Conservation (phyloP, 2,888 invertebrate species). For the Drosophila rubida region DNA sequence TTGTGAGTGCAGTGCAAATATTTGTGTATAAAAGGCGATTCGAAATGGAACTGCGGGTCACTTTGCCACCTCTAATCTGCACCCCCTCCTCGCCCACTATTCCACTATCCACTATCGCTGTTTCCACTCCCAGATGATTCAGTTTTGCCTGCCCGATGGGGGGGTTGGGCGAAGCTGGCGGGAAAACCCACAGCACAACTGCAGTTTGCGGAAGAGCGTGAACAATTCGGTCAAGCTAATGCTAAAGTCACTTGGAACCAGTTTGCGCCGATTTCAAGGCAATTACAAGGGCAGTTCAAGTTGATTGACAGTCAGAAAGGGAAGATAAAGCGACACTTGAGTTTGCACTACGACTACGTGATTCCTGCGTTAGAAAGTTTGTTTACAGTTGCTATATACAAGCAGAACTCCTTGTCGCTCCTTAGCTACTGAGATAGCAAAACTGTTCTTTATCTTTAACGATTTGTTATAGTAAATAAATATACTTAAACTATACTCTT, state of each 20-base stretch:
- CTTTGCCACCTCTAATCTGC: background rate
- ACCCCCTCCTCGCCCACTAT: too few relatives aligned
- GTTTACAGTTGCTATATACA: background rate
- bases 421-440: background rate
- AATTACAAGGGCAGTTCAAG: slow-evolving; percentile 1
- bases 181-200: background rate
- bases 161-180: background rate
- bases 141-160: too few relatives aligned
- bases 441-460: background rate
- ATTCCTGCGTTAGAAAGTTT: slow-evolving; percentile 1
- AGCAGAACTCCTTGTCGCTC: background rate
- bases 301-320: background rate
- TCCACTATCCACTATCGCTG: background rate
- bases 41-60: background rate
- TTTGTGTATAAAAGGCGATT: slow-evolving; percentile 32
- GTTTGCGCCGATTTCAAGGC: background rate
- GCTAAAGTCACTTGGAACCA: background rate
- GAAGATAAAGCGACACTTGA: background rate
- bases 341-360: background rate
- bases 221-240: background rate
- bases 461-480: too few relatives aligned
- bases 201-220: background rate
- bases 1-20: slow-evolving; percentile 65
- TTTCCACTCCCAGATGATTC: background rate
- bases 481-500: too few relatives aligned